Base-by-base conservation (phyloP, 53 echinoderm and acorn worm species). In the Zoroaster sp. region DNA sequence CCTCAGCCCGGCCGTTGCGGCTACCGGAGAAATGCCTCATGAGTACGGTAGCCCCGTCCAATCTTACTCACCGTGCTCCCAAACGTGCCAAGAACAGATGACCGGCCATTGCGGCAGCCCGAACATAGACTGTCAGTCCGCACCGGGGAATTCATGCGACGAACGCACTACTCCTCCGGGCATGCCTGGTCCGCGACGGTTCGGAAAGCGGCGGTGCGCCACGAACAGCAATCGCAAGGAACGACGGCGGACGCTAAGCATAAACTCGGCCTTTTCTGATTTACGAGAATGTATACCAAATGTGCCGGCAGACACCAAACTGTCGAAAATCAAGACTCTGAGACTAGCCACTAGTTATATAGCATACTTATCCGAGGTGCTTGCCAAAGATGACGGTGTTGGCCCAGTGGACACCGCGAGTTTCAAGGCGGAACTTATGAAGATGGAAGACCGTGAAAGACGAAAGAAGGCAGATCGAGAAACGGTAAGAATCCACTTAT, bases 241-340 rank as follows among this genome's bases (percentile, higher is more conserved):
- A 38, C 83, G 99, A 5, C 93, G 96, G 13, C 91, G 99, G 83
- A 99, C 99, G 31, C 94, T 94, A 54, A 99, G 99, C 46, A 99
- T 99, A 59, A 99, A 99, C 88, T 93, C 95, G 12, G 99, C 99
- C 17, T 99, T 99, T 77, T 80, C 99, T 31, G 99, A 99, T 35
- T 89, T 99, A 13, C 91, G 99, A n/a, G 99, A 99, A 41, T 96
- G 99, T 74, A 99, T 99, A 75, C 99, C 99, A 7, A 96, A 99
- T 88, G 99, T 99, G 68, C 99, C 99, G 17, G 96, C 99, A 53
- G 99, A 99, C 73, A 99, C 99, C 30, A 99, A 99, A 93, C 94
- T 99, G 41, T 99, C 99, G 11, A 99, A 99, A 82, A 99, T 99
- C 80, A 99, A 99, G 86, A 99, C 99, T 35, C 80, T 99, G 41